A percentile compares a stretch with the other conserved stretches of the same genome.
Evolutionary conservation across 2,888 invertebrate genomes (phyloP).

Genomic region (Ectemnius lituratus): DNA sequence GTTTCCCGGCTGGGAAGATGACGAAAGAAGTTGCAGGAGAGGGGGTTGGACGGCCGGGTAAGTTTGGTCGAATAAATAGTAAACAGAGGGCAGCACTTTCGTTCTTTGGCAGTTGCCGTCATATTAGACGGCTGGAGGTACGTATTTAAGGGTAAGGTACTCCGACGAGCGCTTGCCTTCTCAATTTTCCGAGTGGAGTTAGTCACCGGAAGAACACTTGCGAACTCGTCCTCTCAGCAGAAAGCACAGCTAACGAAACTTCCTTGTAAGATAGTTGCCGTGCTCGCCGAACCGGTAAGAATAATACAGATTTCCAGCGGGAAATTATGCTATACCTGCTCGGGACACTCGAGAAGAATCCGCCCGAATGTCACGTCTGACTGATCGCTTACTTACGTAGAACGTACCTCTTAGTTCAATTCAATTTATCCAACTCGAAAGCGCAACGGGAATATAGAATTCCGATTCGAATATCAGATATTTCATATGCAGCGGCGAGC

Average conservation of each 20-base stretch:
- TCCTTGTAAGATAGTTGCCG: conserved; percentile 5
- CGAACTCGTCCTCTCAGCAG: conserved; percentile 17
- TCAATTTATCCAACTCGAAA: too few species aligned
- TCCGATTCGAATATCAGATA: too few species aligned
- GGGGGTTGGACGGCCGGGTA: neutral
- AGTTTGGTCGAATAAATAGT: neutral
- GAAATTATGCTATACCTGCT: conserved; percentile 16
- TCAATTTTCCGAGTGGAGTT: conserved; percentile 11
- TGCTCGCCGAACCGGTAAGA: conserved; percentile 22
- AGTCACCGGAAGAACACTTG: conserved; percentile 20
- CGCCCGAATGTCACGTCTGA: conserved; percentile 8
- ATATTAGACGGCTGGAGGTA: conserved; percentile 4
- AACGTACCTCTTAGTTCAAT: too few species aligned
- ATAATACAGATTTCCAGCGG: conserved; percentile 23
- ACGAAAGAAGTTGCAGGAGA: too few species aligned
- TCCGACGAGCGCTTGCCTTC: conserved; percentile 17
- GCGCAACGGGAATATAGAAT: too few species aligned
- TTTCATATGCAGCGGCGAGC: too few species aligned
- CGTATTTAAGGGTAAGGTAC: conserved; percentile 29
- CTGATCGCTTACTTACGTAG: neutral
- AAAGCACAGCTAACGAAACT: conserved; percentile 9
- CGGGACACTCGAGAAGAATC: conserved; percentile 17
- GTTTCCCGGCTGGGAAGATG: too few species aligned
- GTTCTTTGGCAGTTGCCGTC: conserved; percentile 1
- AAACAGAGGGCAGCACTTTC: neutral